Conservation (phyloP, 2,113 vertebrate species). For the Brachionichthys hirsutus region DNA sequence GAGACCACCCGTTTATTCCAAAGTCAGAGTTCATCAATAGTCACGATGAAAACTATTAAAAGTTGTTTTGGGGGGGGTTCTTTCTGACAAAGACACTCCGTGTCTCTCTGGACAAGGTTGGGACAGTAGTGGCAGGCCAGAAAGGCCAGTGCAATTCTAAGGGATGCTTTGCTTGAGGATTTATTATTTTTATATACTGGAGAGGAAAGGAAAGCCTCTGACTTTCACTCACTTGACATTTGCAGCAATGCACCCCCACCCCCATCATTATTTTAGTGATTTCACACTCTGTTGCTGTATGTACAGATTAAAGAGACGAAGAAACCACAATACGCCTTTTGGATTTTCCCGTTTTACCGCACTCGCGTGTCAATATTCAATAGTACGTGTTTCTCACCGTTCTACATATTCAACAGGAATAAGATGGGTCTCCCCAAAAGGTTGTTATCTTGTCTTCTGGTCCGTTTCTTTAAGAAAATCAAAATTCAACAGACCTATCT, state of each 20-base stretch:
- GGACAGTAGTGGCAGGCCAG: slow-evolving; percentile 45
- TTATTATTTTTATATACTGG: slow-evolving; percentile 61
- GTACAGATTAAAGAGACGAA: slow-evolving; percentile 37
- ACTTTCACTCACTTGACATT: slow-evolving; percentile 41
- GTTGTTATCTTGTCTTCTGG: slow-evolving; percentile 19
- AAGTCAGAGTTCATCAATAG: slow-evolving; percentile 44
- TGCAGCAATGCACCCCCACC: slow-evolving; percentile 14
- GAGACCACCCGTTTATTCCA: slow-evolving; percentile 37
- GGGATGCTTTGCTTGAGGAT: slow-evolving; percentile 58
- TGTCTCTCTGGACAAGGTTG: slow-evolving; percentile 50
- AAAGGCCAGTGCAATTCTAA: slow-evolving; percentile 70
- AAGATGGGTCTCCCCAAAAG: slow-evolving; percentile 5
- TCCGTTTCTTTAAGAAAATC: slow-evolving; percentile 30
- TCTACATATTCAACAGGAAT: slow-evolving; percentile 25
- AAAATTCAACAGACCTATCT: slow-evolving; percentile 36
- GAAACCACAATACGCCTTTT: slow-evolving; percentile 61
- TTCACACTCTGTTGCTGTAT: slow-evolving; percentile 32
- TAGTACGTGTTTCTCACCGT: slow-evolving; percentile 27
- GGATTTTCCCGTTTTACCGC: slow-evolving; percentile 4
- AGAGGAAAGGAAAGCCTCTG: slow-evolving; percentile 31
- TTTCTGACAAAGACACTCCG: slow-evolving; percentile 27
- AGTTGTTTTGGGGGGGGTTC: background rate
- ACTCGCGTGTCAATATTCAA: slow-evolving; percentile 24
- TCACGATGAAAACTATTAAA: slow-evolving; percentile 1
- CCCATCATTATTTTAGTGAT: background rate